Evolutionary conservation across 2,113 vertebrate genomes (phyloP).

Genomic region (Mesoclemmys tuberculata): DNA sequence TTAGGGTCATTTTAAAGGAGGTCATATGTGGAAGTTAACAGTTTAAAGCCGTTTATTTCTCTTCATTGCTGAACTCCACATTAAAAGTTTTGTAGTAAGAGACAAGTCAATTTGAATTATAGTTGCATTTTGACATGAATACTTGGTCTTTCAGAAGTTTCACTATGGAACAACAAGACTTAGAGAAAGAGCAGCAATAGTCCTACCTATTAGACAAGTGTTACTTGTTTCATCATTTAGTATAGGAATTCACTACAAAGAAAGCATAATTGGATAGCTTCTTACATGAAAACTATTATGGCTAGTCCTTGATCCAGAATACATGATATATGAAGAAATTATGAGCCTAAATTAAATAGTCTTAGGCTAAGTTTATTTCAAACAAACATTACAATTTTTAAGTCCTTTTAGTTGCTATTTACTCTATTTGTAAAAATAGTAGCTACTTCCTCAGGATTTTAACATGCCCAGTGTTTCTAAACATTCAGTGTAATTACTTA

Average conservation of each 20-base stretch:
- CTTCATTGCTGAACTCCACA: background rate
- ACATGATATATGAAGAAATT: background rate
- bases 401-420: background rate
- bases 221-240: background rate
- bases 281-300: background rate
- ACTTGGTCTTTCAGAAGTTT: background rate
- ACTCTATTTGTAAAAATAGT: background rate
- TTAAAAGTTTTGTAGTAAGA: slow-evolving; percentile 1
- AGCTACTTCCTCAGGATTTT: background rate
- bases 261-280: background rate
- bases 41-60: background rate
- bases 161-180: background rate
- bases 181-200: background rate
- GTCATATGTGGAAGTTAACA: background rate
- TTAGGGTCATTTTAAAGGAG: background rate
- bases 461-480: background rate
- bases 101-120: background rate
- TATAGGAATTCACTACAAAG: background rate
- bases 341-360: background rate
- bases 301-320: background rate
- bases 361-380: background rate
- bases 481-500: background rate
- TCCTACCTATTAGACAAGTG: slow-evolving; percentile 2
- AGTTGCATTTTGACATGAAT: background rate
- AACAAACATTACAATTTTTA: background rate